Evolutionary conservation across 1,140 invertebrate species (phyloP).

Genomic region (Solenopsis fugax): DNA sequence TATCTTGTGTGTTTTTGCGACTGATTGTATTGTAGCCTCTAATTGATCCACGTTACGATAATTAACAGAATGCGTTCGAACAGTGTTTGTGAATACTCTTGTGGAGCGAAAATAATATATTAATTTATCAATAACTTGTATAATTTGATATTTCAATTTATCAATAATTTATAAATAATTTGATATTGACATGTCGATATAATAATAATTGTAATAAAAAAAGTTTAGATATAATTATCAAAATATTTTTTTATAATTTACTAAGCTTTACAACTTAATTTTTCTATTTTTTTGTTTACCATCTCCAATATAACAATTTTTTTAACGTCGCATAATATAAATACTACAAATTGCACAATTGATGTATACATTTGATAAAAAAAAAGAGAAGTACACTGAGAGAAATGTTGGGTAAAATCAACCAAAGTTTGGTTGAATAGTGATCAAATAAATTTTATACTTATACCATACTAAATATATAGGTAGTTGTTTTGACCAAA

Average conservation of each 20-base stretch:
- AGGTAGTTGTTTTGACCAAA: too few species aligned
- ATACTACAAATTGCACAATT: too few species aligned
- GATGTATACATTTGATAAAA: too few species aligned
- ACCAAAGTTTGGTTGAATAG: too few species aligned
- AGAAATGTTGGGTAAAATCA: too few species aligned
- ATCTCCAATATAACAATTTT: neutral
- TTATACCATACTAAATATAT: too few species aligned
- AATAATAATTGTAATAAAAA: neutral
- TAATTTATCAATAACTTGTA: constrained; percentile 16
- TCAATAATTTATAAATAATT: neutral
- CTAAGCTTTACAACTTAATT: neutral
- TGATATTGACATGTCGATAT: neutral
- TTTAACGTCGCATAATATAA: too few species aligned
- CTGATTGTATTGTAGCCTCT: constrained; percentile 10
- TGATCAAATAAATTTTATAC: too few species aligned
- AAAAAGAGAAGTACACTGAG: too few species aligned
- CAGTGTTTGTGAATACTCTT: neutral
- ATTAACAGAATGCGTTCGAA: constrained; percentile 2
- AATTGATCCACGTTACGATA: constrained; percentile 1
- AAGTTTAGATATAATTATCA: neutral
- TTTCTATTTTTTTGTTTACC: neutral
- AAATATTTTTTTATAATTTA: neutral
- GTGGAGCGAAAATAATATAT: neutral
- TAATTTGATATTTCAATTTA: neutral
- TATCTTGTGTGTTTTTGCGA: constrained; percentile 12